Evolutionary conservation across 2,113 vertebrate species (phyloP).

Genomic region (Scalopus aquaticus): DNA sequence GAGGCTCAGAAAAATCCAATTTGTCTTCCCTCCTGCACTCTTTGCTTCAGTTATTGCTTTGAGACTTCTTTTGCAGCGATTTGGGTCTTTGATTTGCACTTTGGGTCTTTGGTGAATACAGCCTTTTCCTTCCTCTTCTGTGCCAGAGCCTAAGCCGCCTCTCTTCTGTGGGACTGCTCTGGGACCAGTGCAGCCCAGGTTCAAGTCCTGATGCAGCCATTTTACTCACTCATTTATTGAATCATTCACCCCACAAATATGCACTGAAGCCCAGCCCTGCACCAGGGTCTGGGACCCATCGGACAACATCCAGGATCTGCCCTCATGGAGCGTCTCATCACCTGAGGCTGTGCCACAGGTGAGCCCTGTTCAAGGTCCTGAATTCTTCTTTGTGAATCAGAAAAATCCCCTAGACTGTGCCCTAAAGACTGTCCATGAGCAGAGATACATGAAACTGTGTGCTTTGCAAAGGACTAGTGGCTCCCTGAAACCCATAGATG

Average conservation of each 20-base stretch:
- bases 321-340: neutral
- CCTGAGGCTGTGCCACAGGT: neutral
- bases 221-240: neutral
- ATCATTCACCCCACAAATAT: neutral
- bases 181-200: neutral
- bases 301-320: neutral
- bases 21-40: constrained; percentile 48
- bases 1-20: constrained; percentile 60
- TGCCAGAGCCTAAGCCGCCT: neutral
- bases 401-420: neutral
- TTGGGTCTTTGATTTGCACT: constrained; percentile 48
- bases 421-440: neutral
- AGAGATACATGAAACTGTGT: neutral
- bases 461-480: neutral
- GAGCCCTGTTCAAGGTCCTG: neutral
- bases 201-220: neutral
- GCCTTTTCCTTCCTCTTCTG: neutral
- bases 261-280: neutral
- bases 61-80: constrained; percentile 60
- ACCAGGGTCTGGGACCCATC: neutral
- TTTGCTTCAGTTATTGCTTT: constrained; percentile 55
- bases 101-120: constrained; percentile 45
- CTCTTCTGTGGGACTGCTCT: neutral
- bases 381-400: neutral
- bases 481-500: neutral